Evolutionary conservation across 2,888 invertebrate species (phyloP).

Genomic region (Plebejus melissa): DNA sequence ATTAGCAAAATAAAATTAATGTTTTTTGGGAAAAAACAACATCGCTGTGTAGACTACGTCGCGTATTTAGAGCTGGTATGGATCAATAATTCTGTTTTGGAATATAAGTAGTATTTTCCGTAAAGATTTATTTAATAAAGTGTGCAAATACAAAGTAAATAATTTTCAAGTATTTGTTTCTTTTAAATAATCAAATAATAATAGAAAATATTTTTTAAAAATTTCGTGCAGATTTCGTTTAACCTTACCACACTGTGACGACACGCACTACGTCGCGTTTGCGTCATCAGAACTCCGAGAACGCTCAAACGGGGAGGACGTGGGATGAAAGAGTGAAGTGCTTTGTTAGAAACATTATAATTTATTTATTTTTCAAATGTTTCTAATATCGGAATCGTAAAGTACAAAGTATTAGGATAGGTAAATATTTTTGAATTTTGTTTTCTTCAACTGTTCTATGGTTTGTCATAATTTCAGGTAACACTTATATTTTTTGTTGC

Average conservation of each 20-base stretch:
- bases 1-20: background rate
- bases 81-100: slow-evolving; percentile 35
- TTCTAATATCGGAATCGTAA: slow-evolving; percentile 70
- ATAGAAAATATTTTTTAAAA: background rate
- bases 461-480: background rate
- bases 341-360: slow-evolving; percentile 57
- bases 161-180: background rate
- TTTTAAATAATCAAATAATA: background rate
- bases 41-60: slow-evolving; percentile 36
- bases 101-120: background rate
- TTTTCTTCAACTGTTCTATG: background rate
- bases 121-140: background rate
- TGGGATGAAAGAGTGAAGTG: slow-evolving; percentile 55
- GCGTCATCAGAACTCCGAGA: slow-evolving; percentile 72
- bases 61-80: slow-evolving; percentile 20
- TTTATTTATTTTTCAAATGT: slow-evolving; percentile 64
- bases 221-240: slow-evolving; percentile 49
- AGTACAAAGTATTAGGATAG: slow-evolving; percentile 76
- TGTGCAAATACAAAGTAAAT: slow-evolving; percentile 29
- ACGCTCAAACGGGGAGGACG: slow-evolving; percentile 69
- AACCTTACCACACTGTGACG: slow-evolving; percentile 55
- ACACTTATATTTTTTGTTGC: slow-evolving; percentile 38
- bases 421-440: slow-evolving; percentile 42
- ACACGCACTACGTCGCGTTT: slow-evolving; percentile 60
- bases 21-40: background rate